Evolutionary conservation across 2,113 vertebrate genomes (phyloP), one percentile per base, ranked within the genome.

Genomic region (Toxotes jaculatrix): DNA sequence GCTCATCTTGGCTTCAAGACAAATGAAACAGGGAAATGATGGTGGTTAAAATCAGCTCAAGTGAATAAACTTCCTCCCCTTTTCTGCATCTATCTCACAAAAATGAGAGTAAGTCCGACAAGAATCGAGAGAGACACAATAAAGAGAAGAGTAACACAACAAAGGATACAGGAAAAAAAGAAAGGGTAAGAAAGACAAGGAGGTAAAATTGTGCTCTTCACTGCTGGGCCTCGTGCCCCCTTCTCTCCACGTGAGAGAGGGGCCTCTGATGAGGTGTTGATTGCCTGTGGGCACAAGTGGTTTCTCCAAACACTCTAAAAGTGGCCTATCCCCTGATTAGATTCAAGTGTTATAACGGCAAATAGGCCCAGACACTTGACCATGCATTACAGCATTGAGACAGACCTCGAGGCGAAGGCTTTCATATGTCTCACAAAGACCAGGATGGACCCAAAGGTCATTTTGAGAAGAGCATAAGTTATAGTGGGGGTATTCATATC

Each of bases 221-320:
- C 80, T 32, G 66, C 80, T 64, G 73, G 60, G 66, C 81, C 77
- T 75, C 12, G 14, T 88, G 83, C 83, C 77, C 75, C 72, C 61
- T 64, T 89, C 90, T 88, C 90, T 86, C 78, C 83, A 88, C 90
- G 85, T 72, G 84, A 86, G 92, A 92, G 88, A 86, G 86, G 79
- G 79, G 63, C 80, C 85, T 85, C 80, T 93, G 89, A 93, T 93
- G 92, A 94, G 92, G 93, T 92, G 92, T 93, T 94, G 92, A 94
- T 94, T 93, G 93, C 93, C 89, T 93, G 85, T 91, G 92, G 92
- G 89, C 84, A 92, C 90, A 88, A 93, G 93, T 92, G 90, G 87
- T 88, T 93, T 93, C 91, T 93, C 75, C 89, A 87, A 91, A 92
- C 90, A 88, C 90, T 93, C 88, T 76, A 79, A 87, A 90, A 94